Evolutionary conservation across 2,113 vertebrate genomes (phyloP).

Genomic region (Platycercus adscitus): DNA sequence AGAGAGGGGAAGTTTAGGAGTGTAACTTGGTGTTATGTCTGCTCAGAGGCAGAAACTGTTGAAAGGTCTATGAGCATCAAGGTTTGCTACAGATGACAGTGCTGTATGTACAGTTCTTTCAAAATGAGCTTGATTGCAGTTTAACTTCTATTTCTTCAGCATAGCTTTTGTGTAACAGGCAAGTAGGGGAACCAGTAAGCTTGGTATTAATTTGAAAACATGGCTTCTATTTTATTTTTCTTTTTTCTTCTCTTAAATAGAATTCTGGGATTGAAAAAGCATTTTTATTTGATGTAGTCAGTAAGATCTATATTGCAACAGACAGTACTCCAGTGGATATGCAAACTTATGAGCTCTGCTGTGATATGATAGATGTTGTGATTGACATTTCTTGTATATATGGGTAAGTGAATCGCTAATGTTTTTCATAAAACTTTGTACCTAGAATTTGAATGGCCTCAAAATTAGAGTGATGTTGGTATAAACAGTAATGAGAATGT

Average conservation of each 20-base stretch:
- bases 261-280: slow-evolving; percentile 92
- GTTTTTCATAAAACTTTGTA: neutral
- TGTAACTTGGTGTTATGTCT: neutral
- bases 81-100: neutral
- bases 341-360: slow-evolving; percentile 88
- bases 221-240: neutral
- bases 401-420: slow-evolving; percentile 77
- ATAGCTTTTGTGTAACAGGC: neutral
- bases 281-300: slow-evolving; percentile 90
- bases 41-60: neutral
- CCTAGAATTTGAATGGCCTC: neutral
- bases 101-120: neutral
- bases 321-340: slow-evolving; percentile 89
- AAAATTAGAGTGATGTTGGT: neutral
- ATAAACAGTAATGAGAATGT: neutral
- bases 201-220: neutral
- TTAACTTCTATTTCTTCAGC: neutral
- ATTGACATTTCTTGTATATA: slow-evolving; percentile 91
- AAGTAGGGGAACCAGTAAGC: neutral
- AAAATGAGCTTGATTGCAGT: neutral
- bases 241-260: slow-evolving; percentile 67
- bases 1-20: neutral
- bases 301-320: slow-evolving; percentile 88
- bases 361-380: slow-evolving; percentile 90
- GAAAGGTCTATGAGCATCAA: neutral